These are phyloP conservation scores for Polymixis flavicincta DNA, from an alignment of 2,888 invertebrate species.

Conservation along the genomic window DNA sequence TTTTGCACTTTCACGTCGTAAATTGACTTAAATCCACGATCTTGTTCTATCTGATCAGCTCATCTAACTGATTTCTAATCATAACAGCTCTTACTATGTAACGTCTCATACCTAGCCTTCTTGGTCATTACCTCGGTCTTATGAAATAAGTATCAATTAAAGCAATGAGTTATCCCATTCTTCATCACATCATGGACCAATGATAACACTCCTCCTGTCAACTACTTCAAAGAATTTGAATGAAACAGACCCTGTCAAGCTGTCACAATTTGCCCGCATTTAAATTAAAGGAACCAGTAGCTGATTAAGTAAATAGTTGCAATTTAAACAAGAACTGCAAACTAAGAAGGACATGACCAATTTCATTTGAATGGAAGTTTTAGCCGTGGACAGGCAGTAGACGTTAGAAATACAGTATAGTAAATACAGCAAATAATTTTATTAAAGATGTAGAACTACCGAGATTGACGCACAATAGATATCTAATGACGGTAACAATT, in stretches of 20 bases:
- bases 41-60: background rate
- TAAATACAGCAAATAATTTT: conserved; percentile 51
- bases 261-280: conserved; percentile 43
- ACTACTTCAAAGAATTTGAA: conserved; percentile 19
- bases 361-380: conserved; percentile 57
- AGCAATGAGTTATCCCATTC: background rate
- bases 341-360: conserved; percentile 52
- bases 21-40: too few species aligned
- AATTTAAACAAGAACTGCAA: conserved; percentile 38
- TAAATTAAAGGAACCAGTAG: conserved; percentile 32
- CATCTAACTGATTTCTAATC: too few species aligned
- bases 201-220: background rate
- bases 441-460: conserved; percentile 44
- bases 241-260: background rate
- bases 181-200: background rate
- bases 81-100: background rate
- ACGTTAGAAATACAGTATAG: conserved; percentile 55
- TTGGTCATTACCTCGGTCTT: background rate
- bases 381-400: conserved; percentile 36
- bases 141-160: background rate
- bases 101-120: background rate
- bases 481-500: conserved; percentile 41
- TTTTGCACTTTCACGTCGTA: background rate
- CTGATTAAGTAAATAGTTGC: conserved; percentile 37
- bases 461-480: conserved; percentile 55